Evolutionary conservation across 2,888 invertebrate species (phyloP).

Genomic region (Callinectes sapidus): DNA sequence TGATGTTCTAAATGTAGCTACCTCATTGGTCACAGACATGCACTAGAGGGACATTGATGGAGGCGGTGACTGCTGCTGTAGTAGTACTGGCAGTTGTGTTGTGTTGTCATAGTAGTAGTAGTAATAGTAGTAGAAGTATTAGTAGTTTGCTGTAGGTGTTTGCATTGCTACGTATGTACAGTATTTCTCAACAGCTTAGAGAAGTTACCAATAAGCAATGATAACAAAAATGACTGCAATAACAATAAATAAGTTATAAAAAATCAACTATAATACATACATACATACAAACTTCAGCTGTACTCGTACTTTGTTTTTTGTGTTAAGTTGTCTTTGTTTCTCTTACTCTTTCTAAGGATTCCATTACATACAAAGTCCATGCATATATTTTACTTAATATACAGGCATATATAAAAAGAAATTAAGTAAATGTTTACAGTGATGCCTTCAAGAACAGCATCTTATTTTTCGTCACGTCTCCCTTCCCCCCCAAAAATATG

Average conservation of each 20-base stretch:
- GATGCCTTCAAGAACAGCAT: slow-evolving; percentile 22
- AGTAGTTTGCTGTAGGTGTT: background rate
- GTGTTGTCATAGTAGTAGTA: background rate
- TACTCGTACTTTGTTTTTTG: background rate
- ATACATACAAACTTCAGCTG: background rate
- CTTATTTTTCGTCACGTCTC: background rate
- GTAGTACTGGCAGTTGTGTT: background rate
- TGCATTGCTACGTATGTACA: background rate
- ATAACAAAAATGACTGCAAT: background rate
- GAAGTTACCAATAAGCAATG: background rate
- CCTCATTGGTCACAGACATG: background rate
- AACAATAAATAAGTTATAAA: background rate
- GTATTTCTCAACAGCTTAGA: background rate
- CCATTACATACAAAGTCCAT: slow-evolving; percentile 24
- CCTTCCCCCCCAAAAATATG: slow-evolving; percentile 28
- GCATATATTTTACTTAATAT: slow-evolving; percentile 30
- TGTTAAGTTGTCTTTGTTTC: background rate
- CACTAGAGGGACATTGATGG: background rate
- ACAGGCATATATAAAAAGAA: slow-evolving; percentile 13
- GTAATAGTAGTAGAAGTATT: background rate
- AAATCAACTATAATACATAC: background rate
- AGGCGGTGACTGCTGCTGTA: background rate
- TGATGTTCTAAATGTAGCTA: background rate
- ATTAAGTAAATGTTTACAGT: slow-evolving; percentile 14
- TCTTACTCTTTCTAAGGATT: background rate